Conservation (phyloP, 2,113 vertebrate genomes). For the Eulemur rufifrons region DNA sequence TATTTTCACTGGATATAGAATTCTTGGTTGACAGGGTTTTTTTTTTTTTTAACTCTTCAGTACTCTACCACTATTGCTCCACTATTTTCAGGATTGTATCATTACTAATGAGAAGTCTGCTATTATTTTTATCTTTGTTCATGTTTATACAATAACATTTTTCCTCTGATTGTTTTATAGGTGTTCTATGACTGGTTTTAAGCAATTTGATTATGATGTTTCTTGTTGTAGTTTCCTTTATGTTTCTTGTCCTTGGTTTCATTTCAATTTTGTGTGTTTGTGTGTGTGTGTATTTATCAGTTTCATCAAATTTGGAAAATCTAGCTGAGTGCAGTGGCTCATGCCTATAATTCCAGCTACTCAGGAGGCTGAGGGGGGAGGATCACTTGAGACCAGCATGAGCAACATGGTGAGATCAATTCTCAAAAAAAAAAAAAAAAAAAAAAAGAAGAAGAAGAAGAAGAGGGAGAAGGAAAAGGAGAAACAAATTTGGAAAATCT, state of each 20-base stretch:
- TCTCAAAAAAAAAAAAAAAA: no score
- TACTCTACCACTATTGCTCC: background rate
- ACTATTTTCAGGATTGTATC: background rate
- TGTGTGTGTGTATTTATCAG: background rate
- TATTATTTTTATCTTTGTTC: background rate
- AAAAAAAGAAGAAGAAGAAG: no score
- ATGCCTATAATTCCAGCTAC: no score
- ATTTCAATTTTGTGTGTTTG: background rate
- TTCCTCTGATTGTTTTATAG: background rate
- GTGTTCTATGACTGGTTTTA: background rate
- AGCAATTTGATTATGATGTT: background rate
- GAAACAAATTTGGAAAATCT: background rate
- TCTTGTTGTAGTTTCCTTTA: background rate
- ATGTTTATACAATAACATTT: background rate
- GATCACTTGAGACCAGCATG: no score
- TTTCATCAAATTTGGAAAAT: conserved; percentile 1
- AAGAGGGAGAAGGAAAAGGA: no score
- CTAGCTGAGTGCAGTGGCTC: no score
- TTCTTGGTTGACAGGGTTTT: background rate
- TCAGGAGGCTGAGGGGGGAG: no score
- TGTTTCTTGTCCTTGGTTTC: background rate
- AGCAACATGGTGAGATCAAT: no score
- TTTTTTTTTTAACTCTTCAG: background rate
- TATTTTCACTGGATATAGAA: background rate
- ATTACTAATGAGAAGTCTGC: background rate